Conservation (phyloP, 2,888 invertebrate species). For the Ariolimax columbianus region DNA sequence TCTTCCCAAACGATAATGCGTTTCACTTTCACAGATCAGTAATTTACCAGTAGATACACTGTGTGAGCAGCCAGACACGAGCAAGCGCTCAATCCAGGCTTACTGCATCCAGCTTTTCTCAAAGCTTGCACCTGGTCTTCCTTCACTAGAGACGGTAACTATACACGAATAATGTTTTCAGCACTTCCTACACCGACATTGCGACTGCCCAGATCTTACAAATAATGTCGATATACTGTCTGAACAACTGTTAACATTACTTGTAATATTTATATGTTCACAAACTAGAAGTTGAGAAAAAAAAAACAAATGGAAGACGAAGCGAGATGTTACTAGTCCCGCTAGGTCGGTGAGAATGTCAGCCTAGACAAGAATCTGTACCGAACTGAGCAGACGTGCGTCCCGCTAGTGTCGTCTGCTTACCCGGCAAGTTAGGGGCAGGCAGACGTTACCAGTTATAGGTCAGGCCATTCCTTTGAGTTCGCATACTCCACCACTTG, state of each 20-base stretch:
- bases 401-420: not conserved
- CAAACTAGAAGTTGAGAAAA: too few species aligned
- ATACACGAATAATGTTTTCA: too few species aligned
- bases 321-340: not conserved
- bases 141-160: too few species aligned
- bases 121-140: too few species aligned
- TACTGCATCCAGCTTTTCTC: too few species aligned
- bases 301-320: not conserved
- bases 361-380: not conserved
- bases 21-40: not conserved
- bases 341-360: not conserved
- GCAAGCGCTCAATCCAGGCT: not conserved
- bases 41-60: not conserved
- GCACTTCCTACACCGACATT: too few species aligned
- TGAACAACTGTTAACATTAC: too few species aligned
- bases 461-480: not conserved
- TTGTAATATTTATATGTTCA: too few species aligned
- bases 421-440: not conserved
- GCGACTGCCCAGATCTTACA: too few species aligned
- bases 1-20: not conserved
- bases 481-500: too few species aligned
- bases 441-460: not conserved
- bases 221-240: too few species aligned
- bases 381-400: not conserved
- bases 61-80: not conserved